Evolutionary conservation across 2,797 vertebrate species (phyloP).

Genomic region (Coranthus polyacanthus): DNA sequence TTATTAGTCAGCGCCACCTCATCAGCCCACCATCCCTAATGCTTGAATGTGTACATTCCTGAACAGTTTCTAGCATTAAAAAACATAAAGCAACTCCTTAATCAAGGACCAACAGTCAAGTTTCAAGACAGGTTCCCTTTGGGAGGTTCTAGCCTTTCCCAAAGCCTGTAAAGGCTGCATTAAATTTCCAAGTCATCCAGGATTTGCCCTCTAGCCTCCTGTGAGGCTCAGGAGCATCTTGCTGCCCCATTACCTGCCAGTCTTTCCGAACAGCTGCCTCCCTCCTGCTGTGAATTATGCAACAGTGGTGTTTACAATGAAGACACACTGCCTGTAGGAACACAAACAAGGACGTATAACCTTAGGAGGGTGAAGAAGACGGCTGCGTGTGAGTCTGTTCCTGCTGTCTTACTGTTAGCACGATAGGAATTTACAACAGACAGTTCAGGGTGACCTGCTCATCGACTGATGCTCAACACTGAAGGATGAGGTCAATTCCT

Average conservation of each 20-base stretch:
- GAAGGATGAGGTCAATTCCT: slow-evolving; percentile 28
- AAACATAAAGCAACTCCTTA: slow-evolving; percentile 20
- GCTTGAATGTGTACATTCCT: slow-evolving; percentile 15
- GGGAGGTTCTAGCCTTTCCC: slow-evolving; percentile 13
- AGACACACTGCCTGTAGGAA: slow-evolving; percentile 42
- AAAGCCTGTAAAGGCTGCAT: slow-evolving; percentile 36
- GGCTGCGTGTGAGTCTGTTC: slow-evolving; percentile 23
- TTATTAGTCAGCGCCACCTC: slow-evolving; percentile 40
- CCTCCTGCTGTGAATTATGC: slow-evolving; percentile 71
- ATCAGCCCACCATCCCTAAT: background rate
- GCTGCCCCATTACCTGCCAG: slow-evolving; percentile 63
- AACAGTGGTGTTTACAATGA: slow-evolving; percentile 64
- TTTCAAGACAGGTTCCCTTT: slow-evolving; percentile 38
- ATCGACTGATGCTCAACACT: slow-evolving; percentile 14
- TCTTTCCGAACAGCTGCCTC: slow-evolving; percentile 60
- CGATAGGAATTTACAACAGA: slow-evolving; percentile 35
- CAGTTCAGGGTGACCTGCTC: slow-evolving; percentile 72
- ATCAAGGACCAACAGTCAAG: slow-evolving; percentile 22
- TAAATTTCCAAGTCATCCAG: slow-evolving; percentile 43
- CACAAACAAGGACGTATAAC: slow-evolving; percentile 60
- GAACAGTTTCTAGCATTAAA: slow-evolving; percentile 22
- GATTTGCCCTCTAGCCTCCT: slow-evolving; percentile 63
- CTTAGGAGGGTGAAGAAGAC: slow-evolving; percentile 31
- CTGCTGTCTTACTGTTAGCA: slow-evolving; percentile 39
- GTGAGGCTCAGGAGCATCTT: slow-evolving; percentile 49